phyloP scores from a whole-genome alignment of 37 sponge, comb jelly and placozoan genomes.

The Diacarnus erythraeanus region DNA sequence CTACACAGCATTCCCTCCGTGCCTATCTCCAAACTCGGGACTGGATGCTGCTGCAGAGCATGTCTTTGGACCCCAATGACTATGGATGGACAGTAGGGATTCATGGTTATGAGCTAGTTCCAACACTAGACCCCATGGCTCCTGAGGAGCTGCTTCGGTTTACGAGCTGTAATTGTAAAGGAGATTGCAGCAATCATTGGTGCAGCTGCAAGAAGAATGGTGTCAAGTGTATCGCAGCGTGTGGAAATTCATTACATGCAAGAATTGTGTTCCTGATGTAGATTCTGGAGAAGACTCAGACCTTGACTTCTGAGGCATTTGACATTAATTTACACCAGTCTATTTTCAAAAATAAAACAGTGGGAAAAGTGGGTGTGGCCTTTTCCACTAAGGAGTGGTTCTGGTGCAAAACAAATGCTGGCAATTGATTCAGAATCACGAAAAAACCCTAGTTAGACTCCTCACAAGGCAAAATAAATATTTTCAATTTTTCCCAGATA shows the following conservation, averaged over 20 bases:
- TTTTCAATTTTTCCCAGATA: not conserved
- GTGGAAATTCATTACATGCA: slow-evolving; percentile 5
- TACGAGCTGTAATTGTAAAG: not conserved
- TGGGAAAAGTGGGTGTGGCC: slow-evolving; percentile 1
- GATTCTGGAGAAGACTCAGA: not conserved
- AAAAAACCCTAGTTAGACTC: not conserved
- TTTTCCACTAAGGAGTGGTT: not conserved
- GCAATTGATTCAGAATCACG: not conserved
- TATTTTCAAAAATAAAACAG: no score
- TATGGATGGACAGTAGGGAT: not conserved
- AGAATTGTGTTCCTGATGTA: not conserved
- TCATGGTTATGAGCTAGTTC: not conserved
- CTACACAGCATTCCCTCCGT: slow-evolving; percentile 3
- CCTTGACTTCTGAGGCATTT: not conserved
- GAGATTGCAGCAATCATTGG: not conserved
- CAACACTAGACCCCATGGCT: not conserved
- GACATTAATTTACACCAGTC: not conserved
- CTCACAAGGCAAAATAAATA: not conserved
- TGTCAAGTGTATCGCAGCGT: not conserved
- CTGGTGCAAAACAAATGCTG: not conserved
- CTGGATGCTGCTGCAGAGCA: slow-evolving; percentile 2
- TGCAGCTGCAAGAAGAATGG: not conserved
- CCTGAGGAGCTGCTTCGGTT: not conserved
- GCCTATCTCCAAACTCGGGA: slow-evolving; percentile 1
- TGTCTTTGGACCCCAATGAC: slow-evolving; percentile 4